Base-by-base conservation (phyloP, 2,888 invertebrate genomes). In the Andricus curvator region DNA sequence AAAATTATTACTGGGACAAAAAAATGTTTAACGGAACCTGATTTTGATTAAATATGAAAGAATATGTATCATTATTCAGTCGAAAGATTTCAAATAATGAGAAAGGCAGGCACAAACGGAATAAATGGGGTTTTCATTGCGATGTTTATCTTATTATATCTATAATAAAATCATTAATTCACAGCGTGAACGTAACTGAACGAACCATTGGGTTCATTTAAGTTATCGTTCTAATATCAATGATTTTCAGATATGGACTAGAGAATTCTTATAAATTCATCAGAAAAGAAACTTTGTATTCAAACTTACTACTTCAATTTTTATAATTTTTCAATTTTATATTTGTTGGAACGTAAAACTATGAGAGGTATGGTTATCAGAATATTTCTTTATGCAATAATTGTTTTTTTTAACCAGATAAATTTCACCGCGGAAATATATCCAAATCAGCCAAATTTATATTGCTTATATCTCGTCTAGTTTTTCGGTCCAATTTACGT, bases 241-340 rank as follows among this genome's bases (percentile, higher is more conserved):
- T 33, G n/a, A 66, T 37, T 29, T 29, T 17, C 51, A 15, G 4
- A 22, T 67, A 15, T 44, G 22, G 29, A 51, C 20, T 51, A 70
- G 29, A 70, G 51, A 25, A 70, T 29, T 70, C 48, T 70, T 51
- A 70, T 70, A 20, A 22, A 51, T 29, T 25, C 15, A 70, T 51
- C 44, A n/a, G 4, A 22, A n/a, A 66, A 20, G 11, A 44, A 67
- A 60, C 60, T 60, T 56, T 60, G 44, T 67, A 44, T 4, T 37
- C 0, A 4, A 41, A 41, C 15, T 66, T 33, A 13, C n/a, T 66
- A 41, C 66, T 33, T 66, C 17, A 20, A 37, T 33, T n/a, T 66
- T 66, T n/a, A 9, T 66, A 66, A 37, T 66, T 41, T 66, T 66
- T 37, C 3, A 3, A 60, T 22, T 60, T 13, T 22, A 60, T 13